Base-by-base conservation (phyloP, 2,113 vertebrate genomes). In the Prunella fulvescens region DNA sequence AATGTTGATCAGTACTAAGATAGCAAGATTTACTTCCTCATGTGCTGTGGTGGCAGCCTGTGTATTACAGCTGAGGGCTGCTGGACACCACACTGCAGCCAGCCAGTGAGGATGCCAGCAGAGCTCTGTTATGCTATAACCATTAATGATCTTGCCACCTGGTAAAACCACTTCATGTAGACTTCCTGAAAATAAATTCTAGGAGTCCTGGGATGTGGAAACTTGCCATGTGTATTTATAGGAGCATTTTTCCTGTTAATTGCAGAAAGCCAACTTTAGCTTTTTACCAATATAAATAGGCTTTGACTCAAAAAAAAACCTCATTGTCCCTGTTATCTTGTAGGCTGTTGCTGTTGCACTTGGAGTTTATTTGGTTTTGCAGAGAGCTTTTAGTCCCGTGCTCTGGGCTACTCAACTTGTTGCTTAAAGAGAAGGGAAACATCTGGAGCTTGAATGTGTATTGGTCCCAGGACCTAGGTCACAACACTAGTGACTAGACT, bases 201-300 rank as follows among this genome's bases (percentile, higher is more conserved):
- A 53, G 25, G 54, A 79, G 47, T 78, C 51, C 57, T 13, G 37
- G 35, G 17, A 61, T 61, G 25, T 13, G 17, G 35, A 61, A 25
- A 84, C 28, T 77, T 78, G 25, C 18, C 29, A 20, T 23, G 8
- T 72, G 13, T 14, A 56, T 70, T 86, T 70, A 45, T 57, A 89
- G 60, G 1, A 78, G 11, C 7, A 42, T n/a, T 57, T 57, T 84
- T 60, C 45, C 47, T 78, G 12, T 66, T 91, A 45, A 74, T 37
- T 0, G 0, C 17, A 73, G 60, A 31, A 84, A 70, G 64, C 6
- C 19, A 81, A 0, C 22, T 66, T 64, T 15, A 81, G 22, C 24
- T 83, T 94, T 83, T 73, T 62, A 78, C 22, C 1, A 39, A 12
- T 58, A 74, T 19, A 40, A 92, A 37, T 5, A 71, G 8, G 19